Evolutionary conservation across 2,888 invertebrate genomes (phyloP), one percentile per base, ranked within the genome.

Genomic region (Corythucha ciliata): DNA sequence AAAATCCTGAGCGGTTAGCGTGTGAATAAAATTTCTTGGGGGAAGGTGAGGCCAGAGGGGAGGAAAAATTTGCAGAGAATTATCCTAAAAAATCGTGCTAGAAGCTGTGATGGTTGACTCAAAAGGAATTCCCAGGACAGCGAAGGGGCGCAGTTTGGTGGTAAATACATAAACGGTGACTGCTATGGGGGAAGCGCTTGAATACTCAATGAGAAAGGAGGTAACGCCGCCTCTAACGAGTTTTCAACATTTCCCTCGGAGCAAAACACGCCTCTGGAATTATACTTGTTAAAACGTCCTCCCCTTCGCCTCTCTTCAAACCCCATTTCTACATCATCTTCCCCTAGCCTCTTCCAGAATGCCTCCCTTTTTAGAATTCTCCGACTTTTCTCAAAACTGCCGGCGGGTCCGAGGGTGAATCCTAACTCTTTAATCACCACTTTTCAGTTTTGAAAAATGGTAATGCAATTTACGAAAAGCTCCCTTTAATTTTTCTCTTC

Each of bases 171-270:
- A 52, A 52, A 47, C 37, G 41, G 46, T 39, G 37, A 32, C 36
- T 37, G 34, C 27, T 21, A 39, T n/a, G 22, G 25, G 49, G 49
- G 22, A 41, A 37, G 24, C 47, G 52, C 47, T 47, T 52, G 52
- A 52, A 52, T 52, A 48, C 52, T 8, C 47, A 52, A 52, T 52
- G 52, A 52, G 37, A 24, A 18, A 18, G 5, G 40, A n/a, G 18
- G 34, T 18, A 14, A n/a, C 47, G 10, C n/a, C 33, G 6, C 48
- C 46, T 34, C 52, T 52, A 52, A 52, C 52, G 52, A 52, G 52
- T 52, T 52, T 52, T 52, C 46, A 47, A 52, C 52, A 52, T 52
- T 52, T 52, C 52, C 47, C 52, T 41, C 40, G 29, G 47, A 48
- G 52, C 52, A 52, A 52, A 52, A 52, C 52, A 52, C 52, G 48